These are phyloP conservation scores for Caenorhabditis sp. DNA, from an alignment of 2,888 invertebrate species.

Conservation along the genomic window DNA sequence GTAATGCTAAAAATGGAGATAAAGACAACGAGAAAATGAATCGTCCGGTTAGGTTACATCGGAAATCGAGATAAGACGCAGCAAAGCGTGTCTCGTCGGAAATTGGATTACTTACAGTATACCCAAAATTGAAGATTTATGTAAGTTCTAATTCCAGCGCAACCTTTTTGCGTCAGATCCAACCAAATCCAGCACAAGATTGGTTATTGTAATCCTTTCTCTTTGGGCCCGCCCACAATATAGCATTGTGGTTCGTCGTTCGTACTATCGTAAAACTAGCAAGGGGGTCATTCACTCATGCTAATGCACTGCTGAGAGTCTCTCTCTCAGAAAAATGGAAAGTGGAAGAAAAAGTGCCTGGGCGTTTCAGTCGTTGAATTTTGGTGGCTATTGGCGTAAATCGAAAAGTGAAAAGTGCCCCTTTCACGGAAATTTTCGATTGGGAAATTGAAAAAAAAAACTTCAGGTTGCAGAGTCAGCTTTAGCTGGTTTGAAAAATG, in stretches of 20 bases:
- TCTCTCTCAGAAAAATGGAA: conserved; percentile 19
- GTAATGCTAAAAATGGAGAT: conserved; percentile 7
- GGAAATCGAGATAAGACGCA: conserved; percentile 28
- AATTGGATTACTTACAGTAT: conserved; percentile 56
- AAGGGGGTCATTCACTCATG: conserved; percentile 56
- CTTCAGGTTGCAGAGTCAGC: background rate
- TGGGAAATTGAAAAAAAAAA: background rate
- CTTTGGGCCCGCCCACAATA: background rate
- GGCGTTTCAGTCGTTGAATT: conserved; percentile 50
- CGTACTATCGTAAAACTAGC: conserved; percentile 56
- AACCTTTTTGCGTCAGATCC: background rate
- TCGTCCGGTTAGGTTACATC: conserved; percentile 15
- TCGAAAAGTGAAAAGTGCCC: conserved; percentile 25
- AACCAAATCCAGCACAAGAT: background rate
- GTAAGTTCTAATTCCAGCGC: background rate
- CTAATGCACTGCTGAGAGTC: conserved; percentile 62
- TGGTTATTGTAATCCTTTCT: background rate
- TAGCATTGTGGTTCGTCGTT: conserved; percentile 21
- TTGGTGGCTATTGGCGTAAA: conserved; percentile 34
- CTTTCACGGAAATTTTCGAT: conserved; percentile 6
- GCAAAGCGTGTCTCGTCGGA: conserved; percentile 18
- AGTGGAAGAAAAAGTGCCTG: conserved; percentile 44
- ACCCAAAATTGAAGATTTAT: background rate
- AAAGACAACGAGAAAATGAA: conserved; percentile 1
- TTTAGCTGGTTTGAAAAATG: background rate